phyloP scores from a whole-genome alignment of 2,888 invertebrate species.

The Idaea aversata region DNA sequence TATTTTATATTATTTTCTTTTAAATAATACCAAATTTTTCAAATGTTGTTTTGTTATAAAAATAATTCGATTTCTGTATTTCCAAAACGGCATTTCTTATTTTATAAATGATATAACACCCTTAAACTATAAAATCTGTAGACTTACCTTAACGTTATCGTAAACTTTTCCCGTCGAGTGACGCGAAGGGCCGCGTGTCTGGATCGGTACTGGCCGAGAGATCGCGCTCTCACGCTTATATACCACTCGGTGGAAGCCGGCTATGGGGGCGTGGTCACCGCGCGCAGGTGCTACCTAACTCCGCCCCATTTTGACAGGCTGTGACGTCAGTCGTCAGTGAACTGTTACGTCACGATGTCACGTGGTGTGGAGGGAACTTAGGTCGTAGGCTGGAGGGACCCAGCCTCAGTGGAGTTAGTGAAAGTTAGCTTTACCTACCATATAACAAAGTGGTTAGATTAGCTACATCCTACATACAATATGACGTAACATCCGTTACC shows the following conservation, averaged over 20 bases:
- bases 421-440: background rate
- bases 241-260: conserved; percentile 43
- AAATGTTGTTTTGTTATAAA: too few relatives aligned
- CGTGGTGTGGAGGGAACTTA: background rate
- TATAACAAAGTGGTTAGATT: too few relatives aligned
- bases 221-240: conserved; percentile 53
- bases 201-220: conserved; percentile 42
- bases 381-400: conserved; percentile 1
- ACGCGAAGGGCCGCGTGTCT: conserved; percentile 37
- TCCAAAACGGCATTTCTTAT: too few relatives aligned
- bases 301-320: conserved; percentile 62
- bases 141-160: conserved; percentile 66
- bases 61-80: too few relatives aligned
- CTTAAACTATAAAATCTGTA: background rate
- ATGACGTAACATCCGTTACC: background rate
- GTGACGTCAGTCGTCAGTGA: conserved; percentile 43
- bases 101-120: too few relatives aligned
- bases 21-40: too few relatives aligned
- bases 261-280: conserved; percentile 52
- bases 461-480: too few relatives aligned
- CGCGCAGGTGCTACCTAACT: conserved; percentile 44
- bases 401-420: background rate
- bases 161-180: conserved; percentile 57
- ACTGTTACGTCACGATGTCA: conserved; percentile 32
- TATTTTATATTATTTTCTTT: too few relatives aligned